Conservation (phyloP, 2,797 vertebrate species). For the Mus minutoides region DNA sequence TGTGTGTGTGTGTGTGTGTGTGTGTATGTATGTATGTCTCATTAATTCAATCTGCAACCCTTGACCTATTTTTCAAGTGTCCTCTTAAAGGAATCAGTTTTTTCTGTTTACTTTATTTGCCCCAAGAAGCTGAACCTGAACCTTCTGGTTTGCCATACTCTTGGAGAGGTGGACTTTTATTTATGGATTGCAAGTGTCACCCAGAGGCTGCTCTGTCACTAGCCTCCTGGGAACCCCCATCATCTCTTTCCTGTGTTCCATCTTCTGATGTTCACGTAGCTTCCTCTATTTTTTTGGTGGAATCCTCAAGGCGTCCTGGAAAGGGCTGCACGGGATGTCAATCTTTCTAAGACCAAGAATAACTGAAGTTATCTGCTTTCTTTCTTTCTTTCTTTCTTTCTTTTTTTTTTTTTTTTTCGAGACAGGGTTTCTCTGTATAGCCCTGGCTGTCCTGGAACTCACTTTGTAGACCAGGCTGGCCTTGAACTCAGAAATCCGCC, state of each 20-base stretch:
- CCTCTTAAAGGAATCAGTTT: not conserved
- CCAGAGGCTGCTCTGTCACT: not conserved
- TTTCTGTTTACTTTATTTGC: not conserved
- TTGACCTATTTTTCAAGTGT: slow-evolving; percentile 6
- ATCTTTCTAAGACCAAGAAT: not conserved
- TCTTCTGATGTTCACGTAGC: not conserved
- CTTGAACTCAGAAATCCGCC: no score
- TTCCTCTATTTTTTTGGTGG: not conserved
- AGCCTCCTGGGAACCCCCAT: not conserved
- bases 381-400: no score
- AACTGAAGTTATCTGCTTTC: slow-evolving; percentile 11
- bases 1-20: not conserved
- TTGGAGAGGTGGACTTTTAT: not conserved
- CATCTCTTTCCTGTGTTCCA: not conserved
- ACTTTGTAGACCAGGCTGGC: no score
- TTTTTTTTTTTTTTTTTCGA: no score
- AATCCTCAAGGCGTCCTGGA: not conserved
- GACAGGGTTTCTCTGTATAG: no score
- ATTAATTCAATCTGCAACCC: not conserved
- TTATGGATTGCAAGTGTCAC: not conserved
- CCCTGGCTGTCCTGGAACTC: no score
- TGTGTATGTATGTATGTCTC: not conserved
- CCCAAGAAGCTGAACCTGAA: not conserved
- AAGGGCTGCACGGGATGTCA: not conserved
- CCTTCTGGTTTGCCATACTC: not conserved